These are phyloP conservation scores for Hemaris fuciformis DNA, from an alignment of 2,888 invertebrate genomes.

Conservation along the genomic window DNA sequence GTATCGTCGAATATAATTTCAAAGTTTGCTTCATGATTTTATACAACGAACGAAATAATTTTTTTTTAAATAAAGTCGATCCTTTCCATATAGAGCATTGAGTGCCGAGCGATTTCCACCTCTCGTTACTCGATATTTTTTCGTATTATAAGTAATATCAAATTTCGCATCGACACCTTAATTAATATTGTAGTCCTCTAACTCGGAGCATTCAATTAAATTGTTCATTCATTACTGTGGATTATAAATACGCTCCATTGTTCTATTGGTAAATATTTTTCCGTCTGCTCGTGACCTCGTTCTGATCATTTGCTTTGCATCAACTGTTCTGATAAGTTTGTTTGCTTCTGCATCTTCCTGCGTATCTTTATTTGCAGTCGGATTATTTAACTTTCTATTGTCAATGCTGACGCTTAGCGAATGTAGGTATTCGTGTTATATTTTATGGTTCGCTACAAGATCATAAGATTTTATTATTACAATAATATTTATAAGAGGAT, in stretches of 20 bases:
- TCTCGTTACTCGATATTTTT: too few relatives aligned
- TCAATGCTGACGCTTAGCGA: background rate
- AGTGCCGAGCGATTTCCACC: too few relatives aligned
- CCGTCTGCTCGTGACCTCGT: slow-evolving; percentile 43
- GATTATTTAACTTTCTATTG: slow-evolving; percentile 13
- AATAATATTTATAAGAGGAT: background rate
- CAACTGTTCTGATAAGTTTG: slow-evolving; percentile 35
- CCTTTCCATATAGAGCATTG: too few relatives aligned
- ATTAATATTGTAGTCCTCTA: background rate
- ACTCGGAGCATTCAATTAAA: background rate
- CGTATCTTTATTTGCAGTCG: slow-evolving; percentile 9
- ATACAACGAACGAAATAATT: too few relatives aligned
- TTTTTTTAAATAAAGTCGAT: too few relatives aligned
- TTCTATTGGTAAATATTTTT: slow-evolving; percentile 44
- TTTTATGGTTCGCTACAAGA: background rate
- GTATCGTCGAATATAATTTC: too few relatives aligned
- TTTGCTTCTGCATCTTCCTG: slow-evolving; percentile 30
- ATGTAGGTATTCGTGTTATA: background rate
- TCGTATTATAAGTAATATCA: too few relatives aligned
- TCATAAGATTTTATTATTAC: background rate
- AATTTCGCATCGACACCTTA: background rate
- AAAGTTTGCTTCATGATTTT: too few relatives aligned
- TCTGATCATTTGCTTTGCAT: slow-evolving; percentile 28
- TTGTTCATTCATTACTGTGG: slow-evolving; percentile 19
- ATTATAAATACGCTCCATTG: slow-evolving; percentile 35